phyloP scores from a whole-genome alignment of 2,113 vertebrate species.

The Megaceryle maxima region DNA sequence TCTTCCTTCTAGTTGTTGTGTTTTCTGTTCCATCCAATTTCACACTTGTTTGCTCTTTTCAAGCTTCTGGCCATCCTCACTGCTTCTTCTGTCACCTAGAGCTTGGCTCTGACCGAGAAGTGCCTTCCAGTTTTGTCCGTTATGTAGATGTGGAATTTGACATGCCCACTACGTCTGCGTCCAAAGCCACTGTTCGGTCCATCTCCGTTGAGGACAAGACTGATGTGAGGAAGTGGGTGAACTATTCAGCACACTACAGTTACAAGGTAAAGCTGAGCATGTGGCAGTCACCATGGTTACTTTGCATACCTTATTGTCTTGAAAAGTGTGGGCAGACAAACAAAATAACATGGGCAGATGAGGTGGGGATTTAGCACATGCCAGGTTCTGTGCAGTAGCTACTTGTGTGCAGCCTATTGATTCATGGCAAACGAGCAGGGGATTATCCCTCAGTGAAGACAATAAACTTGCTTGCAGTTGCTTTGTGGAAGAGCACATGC shows the following conservation, averaged over 20 bases:
- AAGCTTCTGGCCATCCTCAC: constrained; percentile 87
- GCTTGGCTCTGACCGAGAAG: constrained; percentile 88
- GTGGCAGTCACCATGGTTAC: background rate
- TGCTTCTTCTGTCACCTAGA: constrained; percentile 91
- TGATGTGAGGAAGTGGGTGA: constrained; percentile 87
- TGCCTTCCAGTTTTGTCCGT: constrained; percentile 80
- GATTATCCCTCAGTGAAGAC: background rate
- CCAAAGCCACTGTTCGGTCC: constrained; percentile 82
- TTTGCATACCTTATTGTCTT: background rate
- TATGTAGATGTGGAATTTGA: constrained; percentile 86
- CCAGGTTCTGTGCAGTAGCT: background rate
- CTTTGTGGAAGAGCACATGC: background rate
- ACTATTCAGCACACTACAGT: constrained; percentile 87
- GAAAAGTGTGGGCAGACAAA: background rate
- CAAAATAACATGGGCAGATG: background rate
- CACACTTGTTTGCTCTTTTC: background rate
- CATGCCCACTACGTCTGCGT: constrained; percentile 87
- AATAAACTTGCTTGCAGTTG: background rate
- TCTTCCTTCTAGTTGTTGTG: background rate
- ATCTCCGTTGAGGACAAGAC: constrained; percentile 83
- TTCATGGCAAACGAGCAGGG: background rate
- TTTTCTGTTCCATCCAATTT: background rate
- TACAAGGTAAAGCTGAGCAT: constrained; percentile 80
- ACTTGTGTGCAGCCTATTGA: background rate
- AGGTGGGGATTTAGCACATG: background rate